A percentile compares a stretch with the other conserved stretches of the same genome.
Conservation (phyloP, 2,888 invertebrate species). For the Sphecodes monilicornis region DNA sequence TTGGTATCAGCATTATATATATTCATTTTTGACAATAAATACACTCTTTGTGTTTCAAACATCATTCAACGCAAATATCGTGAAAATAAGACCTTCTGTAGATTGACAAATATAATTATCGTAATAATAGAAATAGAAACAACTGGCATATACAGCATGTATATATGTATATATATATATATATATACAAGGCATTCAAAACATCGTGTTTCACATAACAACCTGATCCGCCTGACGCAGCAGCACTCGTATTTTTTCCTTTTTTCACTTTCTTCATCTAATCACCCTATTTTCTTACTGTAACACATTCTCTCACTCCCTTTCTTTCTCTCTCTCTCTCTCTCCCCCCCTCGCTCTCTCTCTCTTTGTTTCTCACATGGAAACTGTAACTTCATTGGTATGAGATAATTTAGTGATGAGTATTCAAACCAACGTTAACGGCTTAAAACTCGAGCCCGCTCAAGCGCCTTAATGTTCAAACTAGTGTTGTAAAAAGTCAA, state of each 20-base stretch:
- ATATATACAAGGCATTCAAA: constrained; percentile 80
- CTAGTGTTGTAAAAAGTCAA: background rate
- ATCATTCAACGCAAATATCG: constrained; percentile 67
- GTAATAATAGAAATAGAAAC: constrained; percentile 79
- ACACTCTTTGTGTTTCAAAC: constrained; percentile 28
- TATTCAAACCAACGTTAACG: background rate
- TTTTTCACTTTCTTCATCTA: constrained; percentile 29
- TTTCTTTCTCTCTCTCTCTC: constrained; percentile 32
- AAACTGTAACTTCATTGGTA: constrained; percentile 54
- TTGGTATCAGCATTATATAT: constrained; percentile 40
- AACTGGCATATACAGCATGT: constrained; percentile 77
- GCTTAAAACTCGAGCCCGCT: background rate
- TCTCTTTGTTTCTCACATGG: constrained; percentile 23
- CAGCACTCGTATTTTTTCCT: constrained; percentile 44
- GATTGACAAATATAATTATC: constrained; percentile 74
- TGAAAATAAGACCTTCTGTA: constrained; percentile 73
- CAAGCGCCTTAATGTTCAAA: constrained; percentile 1
- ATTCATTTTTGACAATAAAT: constrained; percentile 30
- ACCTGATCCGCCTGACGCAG: constrained; percentile 28
- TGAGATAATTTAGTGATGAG: constrained; percentile 14
- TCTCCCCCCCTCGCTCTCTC: constrained; percentile 4
- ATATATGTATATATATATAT: background rate
- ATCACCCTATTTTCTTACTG: constrained; percentile 39
- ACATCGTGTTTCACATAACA: constrained; percentile 74
- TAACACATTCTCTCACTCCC: constrained; percentile 29